Evolutionary conservation across 2,113 vertebrate species (phyloP).

Genomic region (Semnornis frantzii): DNA sequence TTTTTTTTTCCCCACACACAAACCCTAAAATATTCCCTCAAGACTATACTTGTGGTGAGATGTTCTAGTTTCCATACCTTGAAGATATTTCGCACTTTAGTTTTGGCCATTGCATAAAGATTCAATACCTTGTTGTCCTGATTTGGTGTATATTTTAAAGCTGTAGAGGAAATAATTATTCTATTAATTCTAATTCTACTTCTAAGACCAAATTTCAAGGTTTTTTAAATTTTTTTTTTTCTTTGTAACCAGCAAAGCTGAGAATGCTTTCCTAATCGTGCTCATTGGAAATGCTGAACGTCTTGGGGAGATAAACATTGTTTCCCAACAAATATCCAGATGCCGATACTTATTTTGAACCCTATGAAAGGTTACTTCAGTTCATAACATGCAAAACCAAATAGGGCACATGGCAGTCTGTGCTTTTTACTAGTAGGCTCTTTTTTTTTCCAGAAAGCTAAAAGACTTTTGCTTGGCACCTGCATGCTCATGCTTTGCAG

Average conservation of each 20-base stretch:
- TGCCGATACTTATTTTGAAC: neutral
- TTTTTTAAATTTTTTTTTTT: neutral
- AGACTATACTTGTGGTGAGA: neutral
- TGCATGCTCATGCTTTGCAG: rapidly evolving
- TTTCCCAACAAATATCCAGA: neutral
- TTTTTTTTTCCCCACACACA: neutral
- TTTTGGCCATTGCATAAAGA: neutral
- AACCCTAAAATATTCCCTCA: neutral
- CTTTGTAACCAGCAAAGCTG: neutral
- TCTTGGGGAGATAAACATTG: neutral
- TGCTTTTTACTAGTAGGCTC: neutral
- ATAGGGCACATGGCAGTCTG: neutral
- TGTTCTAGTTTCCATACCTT: neutral
- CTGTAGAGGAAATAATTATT: neutral
- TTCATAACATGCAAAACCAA: neutral
- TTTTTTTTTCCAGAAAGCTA: neutral
- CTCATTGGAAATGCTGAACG: neutral
- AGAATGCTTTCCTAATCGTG: neutral
- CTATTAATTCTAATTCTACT: neutral
- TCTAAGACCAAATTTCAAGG: neutral
- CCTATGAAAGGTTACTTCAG: neutral
- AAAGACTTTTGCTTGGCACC: neutral
- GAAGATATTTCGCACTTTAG: neutral
- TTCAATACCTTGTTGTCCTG: neutral
- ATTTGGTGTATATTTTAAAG: neutral